phyloP scores from a whole-genome alignment of 2,888 invertebrate genomes.

The Fabriciana adippe region DNA sequence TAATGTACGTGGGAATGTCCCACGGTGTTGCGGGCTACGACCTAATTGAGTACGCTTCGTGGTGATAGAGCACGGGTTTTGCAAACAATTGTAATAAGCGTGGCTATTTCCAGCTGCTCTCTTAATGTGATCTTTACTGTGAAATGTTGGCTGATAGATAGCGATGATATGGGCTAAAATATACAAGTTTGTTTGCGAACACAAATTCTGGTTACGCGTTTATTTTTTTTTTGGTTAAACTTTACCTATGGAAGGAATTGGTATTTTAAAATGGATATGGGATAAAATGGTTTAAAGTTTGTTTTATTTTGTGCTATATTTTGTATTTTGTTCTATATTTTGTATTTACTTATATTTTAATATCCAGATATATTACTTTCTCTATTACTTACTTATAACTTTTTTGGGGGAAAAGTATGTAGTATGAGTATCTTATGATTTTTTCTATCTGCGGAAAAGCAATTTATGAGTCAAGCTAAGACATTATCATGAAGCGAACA shows the following conservation, averaged over 20 bases:
- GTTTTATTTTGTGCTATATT: too few relatives aligned
- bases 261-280: too few relatives aligned
- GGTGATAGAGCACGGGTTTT: constrained; percentile 34
- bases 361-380: too few relatives aligned
- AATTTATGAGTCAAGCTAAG: neutral
- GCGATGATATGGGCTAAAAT: neutral
- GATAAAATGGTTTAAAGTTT: too few relatives aligned
- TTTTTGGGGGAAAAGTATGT: too few relatives aligned
- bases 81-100: constrained; percentile 32
- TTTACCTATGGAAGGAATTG: too few relatives aligned
- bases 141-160: constrained; percentile 14
- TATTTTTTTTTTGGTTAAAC: neutral
- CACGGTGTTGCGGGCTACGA: constrained; percentile 58
- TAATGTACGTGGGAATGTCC: constrained; percentile 72
- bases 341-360: too few relatives aligned
- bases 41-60: constrained; percentile 65
- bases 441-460: too few relatives aligned
- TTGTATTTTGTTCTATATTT: too few relatives aligned
- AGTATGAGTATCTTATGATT: too few relatives aligned
- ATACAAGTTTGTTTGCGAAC: neutral
- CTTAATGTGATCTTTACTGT: constrained; percentile 23
- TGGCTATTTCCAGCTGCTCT: constrained; percentile 17
- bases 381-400: too few relatives aligned
- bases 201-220: neutral
- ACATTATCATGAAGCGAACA: constrained; percentile 14